These are phyloP conservation scores for Neosalanx taihuensis DNA, from an alignment of 2,797 vertebrate genomes.

Conservation along the genomic window DNA sequence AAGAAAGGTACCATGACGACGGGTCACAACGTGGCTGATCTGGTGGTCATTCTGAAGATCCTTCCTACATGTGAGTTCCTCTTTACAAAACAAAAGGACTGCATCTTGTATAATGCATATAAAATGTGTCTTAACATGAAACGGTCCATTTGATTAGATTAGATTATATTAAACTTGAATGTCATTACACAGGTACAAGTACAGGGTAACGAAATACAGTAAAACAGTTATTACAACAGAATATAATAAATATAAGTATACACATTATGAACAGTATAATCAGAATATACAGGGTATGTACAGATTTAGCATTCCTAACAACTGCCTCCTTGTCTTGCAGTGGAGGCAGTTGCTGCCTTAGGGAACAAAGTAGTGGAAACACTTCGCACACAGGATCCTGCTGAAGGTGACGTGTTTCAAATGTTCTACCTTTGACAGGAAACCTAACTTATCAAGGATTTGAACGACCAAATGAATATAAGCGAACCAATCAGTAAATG, in stretches of 20 bases:
- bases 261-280: too few species aligned
- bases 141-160: too few species aligned
- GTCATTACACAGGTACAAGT: too few species aligned
- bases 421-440: neutral
- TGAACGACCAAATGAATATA: too few species aligned
- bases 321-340: too few species aligned
- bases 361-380: constrained; percentile 96
- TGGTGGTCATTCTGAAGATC: constrained; percentile 96
- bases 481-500: neutral
- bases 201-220: too few species aligned
- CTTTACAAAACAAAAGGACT: neutral
- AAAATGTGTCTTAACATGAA: neutral
- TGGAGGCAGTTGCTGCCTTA: constrained; percentile 93
- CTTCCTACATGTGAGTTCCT: constrained; percentile 87
- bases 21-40: constrained; percentile 93
- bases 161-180: too few species aligned
- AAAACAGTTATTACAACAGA: too few species aligned
- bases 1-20: constrained; percentile 98
- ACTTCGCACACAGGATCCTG: constrained; percentile 86
- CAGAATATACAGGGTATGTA: too few species aligned
- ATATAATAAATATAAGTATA: too few species aligned
- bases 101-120: neutral
- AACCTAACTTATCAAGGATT: too few species aligned
- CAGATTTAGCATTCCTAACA: too few species aligned
- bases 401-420: constrained; percentile 78